These are phyloP conservation scores for Eilema caniola DNA, from an alignment of 2,888 invertebrate species.

Conservation along the genomic window DNA sequence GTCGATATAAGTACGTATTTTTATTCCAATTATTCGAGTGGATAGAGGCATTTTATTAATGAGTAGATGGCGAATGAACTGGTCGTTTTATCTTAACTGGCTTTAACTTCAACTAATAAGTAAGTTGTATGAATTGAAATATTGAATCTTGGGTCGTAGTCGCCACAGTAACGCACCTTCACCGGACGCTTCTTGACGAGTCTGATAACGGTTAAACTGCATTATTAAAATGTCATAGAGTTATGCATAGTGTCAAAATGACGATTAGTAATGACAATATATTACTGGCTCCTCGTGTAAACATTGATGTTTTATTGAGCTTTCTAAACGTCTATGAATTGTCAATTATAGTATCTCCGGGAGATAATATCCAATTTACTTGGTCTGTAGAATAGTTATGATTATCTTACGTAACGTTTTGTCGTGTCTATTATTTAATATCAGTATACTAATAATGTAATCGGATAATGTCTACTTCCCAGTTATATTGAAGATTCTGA, in stretches of 20 bases:
- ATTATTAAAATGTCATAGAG: conserved; percentile 24
- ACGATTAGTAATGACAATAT: conserved; percentile 24
- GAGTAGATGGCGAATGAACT: conserved; percentile 41
- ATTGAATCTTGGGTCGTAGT: conserved; percentile 17
- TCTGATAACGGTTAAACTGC: conserved; percentile 13
- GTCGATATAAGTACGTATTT: conserved; percentile 48
- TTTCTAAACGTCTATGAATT: conserved; percentile 4
- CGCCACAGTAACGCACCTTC: background rate
- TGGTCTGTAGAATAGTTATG: background rate
- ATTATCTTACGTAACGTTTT: background rate
- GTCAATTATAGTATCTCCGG: conserved; percentile 12
- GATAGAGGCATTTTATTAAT: conserved; percentile 50
- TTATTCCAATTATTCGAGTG: conserved; percentile 57
- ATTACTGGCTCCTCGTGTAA: conserved; percentile 10
- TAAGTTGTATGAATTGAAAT: conserved; percentile 30
- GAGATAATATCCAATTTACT: conserved; percentile 13
- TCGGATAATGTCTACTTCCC: background rate
- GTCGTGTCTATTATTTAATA: background rate
- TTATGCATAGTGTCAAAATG: conserved; percentile 21
- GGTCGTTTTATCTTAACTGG: conserved; percentile 31
- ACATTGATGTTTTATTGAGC: conserved; percentile 18
- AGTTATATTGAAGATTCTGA: background rate
- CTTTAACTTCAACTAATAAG: conserved; percentile 33
- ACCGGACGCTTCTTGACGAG: conserved; percentile 12
- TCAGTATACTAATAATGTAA: background rate